Evolutionary conservation across 2,797 vertebrate genomes (phyloP).

Genomic region (Hippocampus kuda): DNA sequence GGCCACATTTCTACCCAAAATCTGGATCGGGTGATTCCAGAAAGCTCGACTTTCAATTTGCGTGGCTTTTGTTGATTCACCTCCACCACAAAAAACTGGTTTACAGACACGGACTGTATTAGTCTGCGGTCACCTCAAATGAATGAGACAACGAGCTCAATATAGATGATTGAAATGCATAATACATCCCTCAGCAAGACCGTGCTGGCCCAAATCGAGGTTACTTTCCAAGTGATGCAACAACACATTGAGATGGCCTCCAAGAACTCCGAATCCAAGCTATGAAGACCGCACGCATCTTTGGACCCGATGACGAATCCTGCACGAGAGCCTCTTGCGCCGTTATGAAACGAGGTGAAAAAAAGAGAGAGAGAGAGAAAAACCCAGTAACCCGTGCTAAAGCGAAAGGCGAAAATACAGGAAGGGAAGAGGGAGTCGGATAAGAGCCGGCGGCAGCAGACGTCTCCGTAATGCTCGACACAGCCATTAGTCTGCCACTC

Average conservation of each 20-base stretch:
- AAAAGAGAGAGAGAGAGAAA: constrained; percentile 41
- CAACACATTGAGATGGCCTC: constrained; percentile 25
- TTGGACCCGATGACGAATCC: constrained; percentile 54
- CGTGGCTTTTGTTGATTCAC: background rate
- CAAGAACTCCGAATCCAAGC: constrained; percentile 37
- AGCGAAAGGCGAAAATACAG: constrained; percentile 23
- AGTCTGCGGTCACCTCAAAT: background rate
- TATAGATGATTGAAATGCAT: background rate
- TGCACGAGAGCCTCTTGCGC: constrained; percentile 59
- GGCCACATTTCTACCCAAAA: background rate
- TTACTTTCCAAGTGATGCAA: constrained; percentile 26
- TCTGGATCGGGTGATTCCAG: background rate
- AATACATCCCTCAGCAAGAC: background rate
- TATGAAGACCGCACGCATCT: constrained; percentile 47
- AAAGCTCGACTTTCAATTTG: background rate
- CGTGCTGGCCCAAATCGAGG: constrained; percentile 18
- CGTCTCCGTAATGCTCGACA: constrained; percentile 36
- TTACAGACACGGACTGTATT: background rate
- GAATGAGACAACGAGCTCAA: background rate
- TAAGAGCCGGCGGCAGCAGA: constrained; percentile 46
- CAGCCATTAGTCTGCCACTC: constrained; percentile 43
- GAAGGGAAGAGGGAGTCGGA: constrained; percentile 34
- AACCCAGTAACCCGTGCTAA: constrained; percentile 54
- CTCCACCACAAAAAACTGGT: background rate
- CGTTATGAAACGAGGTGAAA: constrained; percentile 61